A percentile compares a stretch with the other conserved stretches of the same genome.
Conservation (phyloP, 2,888 invertebrate species). For the Thereva nobilitata region DNA sequence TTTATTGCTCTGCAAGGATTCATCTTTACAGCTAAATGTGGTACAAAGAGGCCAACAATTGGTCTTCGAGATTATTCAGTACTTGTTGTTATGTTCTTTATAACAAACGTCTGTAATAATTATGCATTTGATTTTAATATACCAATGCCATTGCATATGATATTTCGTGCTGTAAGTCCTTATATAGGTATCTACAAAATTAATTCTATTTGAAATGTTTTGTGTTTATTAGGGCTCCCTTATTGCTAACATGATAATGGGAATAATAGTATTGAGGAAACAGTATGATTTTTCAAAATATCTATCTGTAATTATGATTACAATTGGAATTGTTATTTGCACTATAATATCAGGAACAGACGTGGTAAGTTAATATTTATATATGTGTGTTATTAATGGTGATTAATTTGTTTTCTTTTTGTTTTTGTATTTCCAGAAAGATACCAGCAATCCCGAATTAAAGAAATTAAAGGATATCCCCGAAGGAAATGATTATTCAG, state of each 20-base stretch:
- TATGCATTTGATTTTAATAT: conserved; percentile 96
- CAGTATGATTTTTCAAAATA: conserved; percentile 83
- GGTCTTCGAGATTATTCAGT: conserved; percentile 78
- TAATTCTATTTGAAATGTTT: not conserved
- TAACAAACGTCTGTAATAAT: conserved; percentile 90
- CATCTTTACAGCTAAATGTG: conserved; percentile 81
- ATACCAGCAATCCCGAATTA: conserved; percentile 65
- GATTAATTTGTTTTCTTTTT: conserved; percentile 36
- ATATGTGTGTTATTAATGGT: conserved; percentile 13
- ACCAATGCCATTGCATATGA: conserved; percentile 97
- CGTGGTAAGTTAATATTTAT: conserved; percentile 55
- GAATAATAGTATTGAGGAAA: conserved; percentile 85
- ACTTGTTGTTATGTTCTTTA: conserved; percentile 87
- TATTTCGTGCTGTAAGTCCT: conserved; percentile 84
- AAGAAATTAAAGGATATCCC: conserved; percentile 28
- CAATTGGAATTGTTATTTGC: conserved; percentile 87
- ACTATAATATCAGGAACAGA: conserved; percentile 84
- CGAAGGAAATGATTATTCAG: conserved; percentile 47
- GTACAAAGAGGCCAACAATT: conserved; percentile 74
- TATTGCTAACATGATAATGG: conserved; percentile 96
- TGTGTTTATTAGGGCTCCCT: conserved; percentile 69
- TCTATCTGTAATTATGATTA: conserved; percentile 89
- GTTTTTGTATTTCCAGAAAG: conserved; percentile 56
- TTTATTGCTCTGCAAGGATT: conserved; percentile 91
- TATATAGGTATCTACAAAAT: not conserved